These are phyloP conservation scores for Acleris emargana DNA, from an alignment of 2,888 invertebrate species.

Conservation along the genomic window DNA sequence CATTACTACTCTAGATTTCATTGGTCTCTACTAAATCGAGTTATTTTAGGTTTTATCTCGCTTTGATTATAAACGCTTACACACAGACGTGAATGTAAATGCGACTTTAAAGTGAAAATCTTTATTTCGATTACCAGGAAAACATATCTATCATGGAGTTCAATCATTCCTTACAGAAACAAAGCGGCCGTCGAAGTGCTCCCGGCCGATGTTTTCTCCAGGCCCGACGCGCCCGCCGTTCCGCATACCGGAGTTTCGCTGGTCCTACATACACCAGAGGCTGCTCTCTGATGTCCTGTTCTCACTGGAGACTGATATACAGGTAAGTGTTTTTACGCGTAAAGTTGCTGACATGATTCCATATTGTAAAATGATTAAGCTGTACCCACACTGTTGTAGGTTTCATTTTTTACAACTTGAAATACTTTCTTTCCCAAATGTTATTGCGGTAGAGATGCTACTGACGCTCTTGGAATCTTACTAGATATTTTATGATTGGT, in stretches of 20 bases:
- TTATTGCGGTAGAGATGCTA: too few species aligned
- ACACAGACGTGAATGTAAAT: background rate
- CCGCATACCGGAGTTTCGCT: constrained; percentile 99
- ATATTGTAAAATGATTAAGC: too few species aligned
- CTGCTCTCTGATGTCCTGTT: constrained; percentile 97
- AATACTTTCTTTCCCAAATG: too few species aligned
- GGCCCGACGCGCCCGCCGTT: constrained; percentile 97
- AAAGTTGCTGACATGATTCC: background rate
- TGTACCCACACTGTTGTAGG: too few species aligned
- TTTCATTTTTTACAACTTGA: too few species aligned
- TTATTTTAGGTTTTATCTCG: too few species aligned
- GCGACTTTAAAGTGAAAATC: background rate
- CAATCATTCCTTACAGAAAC: constrained; percentile 61
- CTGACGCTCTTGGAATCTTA: too few species aligned
- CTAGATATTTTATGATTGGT: too few species aligned
- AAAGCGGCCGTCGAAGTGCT: constrained; percentile 86
- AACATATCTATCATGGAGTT: background rate
- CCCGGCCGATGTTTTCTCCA: constrained; percentile 96
- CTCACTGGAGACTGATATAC: constrained; percentile 98
- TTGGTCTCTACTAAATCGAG: too few species aligned
- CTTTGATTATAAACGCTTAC: too few species aligned
- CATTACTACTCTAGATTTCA: too few species aligned
- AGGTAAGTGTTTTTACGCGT: constrained; percentile 76
- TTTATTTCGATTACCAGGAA: background rate
- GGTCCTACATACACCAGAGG: constrained; percentile 99